These are phyloP conservation scores for Dicranocentrus wangi DNA, from an alignment of 2,888 invertebrate genomes.

Conservation along the genomic window DNA sequence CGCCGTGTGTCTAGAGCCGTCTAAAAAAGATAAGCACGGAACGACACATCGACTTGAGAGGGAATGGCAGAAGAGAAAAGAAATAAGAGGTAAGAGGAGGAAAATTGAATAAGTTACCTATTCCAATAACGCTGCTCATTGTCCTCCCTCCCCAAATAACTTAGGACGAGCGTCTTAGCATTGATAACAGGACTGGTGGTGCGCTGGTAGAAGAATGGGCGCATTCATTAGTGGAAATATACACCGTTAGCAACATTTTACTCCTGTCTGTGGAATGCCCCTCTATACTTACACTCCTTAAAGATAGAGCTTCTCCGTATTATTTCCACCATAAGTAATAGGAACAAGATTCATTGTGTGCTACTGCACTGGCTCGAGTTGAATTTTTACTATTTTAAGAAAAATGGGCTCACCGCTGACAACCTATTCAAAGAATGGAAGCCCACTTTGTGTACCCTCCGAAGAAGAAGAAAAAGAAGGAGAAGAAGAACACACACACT, in stretches of 20 bases:
- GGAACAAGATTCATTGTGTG: conserved; percentile 1
- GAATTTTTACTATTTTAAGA: conserved; percentile 49
- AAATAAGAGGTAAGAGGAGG: no score
- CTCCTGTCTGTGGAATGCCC: no score
- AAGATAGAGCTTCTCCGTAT: no score
- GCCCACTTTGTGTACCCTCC: not conserved
- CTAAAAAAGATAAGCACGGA: no score
- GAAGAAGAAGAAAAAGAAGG: not conserved
- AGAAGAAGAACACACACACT: no score
- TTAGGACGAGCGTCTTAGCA: conserved; percentile 32
- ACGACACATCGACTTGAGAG: no score
- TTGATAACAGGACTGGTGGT: conserved; percentile 26
- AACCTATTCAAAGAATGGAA: conserved; percentile 9
- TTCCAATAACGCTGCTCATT: no score
- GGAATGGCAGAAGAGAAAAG: no score
- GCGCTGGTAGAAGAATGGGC: not conserved
- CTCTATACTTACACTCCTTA: no score
- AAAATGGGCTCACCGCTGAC: conserved; percentile 45
- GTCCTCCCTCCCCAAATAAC: conserved; percentile 40
- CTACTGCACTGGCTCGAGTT: not conserved
- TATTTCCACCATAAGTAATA: no score
- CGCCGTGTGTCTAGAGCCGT: no score
- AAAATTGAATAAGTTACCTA: conserved; percentile 1
- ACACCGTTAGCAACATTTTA: not conserved
- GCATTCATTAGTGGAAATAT: conserved; percentile 1